Conservation (phyloP, 1,140 invertebrate genomes). For the Lordiphosa stackelbergi region DNA sequence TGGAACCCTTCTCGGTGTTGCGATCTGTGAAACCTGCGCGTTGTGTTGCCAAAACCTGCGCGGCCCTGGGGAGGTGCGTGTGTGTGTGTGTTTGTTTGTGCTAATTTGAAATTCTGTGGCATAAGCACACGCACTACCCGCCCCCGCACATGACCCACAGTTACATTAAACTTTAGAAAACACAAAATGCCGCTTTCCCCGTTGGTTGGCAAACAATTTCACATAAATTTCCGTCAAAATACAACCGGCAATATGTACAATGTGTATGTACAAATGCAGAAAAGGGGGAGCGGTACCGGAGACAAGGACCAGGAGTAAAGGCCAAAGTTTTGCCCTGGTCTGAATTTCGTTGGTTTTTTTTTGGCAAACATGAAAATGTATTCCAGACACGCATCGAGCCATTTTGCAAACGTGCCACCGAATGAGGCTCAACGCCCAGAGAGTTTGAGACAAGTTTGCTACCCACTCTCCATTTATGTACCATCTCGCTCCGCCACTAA, state of each 20-base stretch:
- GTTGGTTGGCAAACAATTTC: conserved; percentile 62
- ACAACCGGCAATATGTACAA: conserved; percentile 49
- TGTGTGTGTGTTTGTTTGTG: conserved; percentile 28
- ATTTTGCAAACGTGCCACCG: conserved; percentile 75
- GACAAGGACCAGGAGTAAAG: neutral
- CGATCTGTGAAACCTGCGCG: conserved; percentile 1
- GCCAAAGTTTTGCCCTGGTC: conserved; percentile 24
- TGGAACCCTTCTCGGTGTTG: conserved; percentile 44
- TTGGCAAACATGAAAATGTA: conserved; percentile 73
- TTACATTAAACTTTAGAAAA: conserved; percentile 68
- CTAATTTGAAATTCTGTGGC: conserved; percentile 49
- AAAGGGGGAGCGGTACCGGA: conserved; percentile 17
- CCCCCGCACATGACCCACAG: conserved; percentile 9
- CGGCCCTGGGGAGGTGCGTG: conserved; percentile 25
- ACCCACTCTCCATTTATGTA: neutral
- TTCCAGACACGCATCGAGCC: conserved; percentile 71
- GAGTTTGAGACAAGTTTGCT: conserved; percentile 1
- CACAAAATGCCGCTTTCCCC: conserved; percentile 61
- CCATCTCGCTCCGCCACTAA: conserved; percentile 6
- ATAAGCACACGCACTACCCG: conserved; percentile 28
- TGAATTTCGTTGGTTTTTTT: conserved; percentile 32
- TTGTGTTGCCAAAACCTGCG: conserved; percentile 22
- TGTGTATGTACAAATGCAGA: conserved; percentile 50
- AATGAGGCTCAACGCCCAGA: conserved; percentile 46
- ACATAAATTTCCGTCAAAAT: conserved; percentile 69